phyloP scores from a whole-genome alignment of 2,113 vertebrate genomes.

The Galeopterus variegatus region DNA sequence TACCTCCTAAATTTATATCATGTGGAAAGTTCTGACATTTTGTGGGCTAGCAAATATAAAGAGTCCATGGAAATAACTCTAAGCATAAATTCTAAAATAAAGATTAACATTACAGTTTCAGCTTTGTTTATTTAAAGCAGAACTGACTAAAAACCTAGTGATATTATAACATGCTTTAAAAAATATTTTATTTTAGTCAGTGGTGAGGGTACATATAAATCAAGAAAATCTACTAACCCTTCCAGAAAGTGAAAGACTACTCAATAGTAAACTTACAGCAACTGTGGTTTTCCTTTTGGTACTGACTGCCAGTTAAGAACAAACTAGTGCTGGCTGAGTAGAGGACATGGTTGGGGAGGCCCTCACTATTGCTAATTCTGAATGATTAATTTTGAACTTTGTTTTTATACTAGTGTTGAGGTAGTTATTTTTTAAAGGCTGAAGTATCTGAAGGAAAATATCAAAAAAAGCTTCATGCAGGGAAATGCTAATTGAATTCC shows the following conservation, averaged over 20 bases:
- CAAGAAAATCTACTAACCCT: slow-evolving; percentile 61
- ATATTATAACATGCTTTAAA: neutral
- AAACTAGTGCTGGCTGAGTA: neutral
- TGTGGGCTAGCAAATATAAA: neutral
- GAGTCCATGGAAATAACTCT: slow-evolving; percentile 19
- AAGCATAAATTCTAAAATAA: neutral
- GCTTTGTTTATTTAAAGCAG: neutral
- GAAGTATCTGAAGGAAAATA: slow-evolving; percentile 41
- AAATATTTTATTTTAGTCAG: neutral
- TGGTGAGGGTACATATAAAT: neutral
- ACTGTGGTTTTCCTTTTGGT: neutral
- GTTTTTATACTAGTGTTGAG: neutral
- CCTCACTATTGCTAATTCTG: neutral
- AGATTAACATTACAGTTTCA: neutral
- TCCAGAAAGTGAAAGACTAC: neutral
- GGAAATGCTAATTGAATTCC: slow-evolving; percentile 39
- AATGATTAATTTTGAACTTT: neutral
- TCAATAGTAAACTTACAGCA: slow-evolving; percentile 31
- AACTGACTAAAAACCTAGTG: neutral
- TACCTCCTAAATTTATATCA: neutral
- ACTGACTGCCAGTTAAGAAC: neutral
- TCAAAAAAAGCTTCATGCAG: neutral
- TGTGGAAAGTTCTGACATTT: neutral
- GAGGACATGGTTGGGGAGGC: neutral
- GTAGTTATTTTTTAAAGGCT: neutral